Evolutionary conservation across 2,113 vertebrate genomes (phyloP).

Genomic region (Emydocephalus ijimae): DNA sequence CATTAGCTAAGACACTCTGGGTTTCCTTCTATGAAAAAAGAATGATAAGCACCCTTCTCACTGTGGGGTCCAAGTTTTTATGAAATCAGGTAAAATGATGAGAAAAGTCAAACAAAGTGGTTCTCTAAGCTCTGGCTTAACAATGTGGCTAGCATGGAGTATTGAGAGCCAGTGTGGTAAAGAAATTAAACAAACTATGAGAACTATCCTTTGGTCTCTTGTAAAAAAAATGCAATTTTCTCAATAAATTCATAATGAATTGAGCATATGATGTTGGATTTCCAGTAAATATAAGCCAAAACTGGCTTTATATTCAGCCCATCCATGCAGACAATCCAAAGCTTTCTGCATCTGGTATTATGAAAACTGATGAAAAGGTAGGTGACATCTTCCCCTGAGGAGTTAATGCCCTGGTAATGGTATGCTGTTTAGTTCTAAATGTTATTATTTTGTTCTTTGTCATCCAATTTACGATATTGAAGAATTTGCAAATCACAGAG

Average conservation of each 20-base stretch:
- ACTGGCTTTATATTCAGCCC: neutral
- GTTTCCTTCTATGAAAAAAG: neutral
- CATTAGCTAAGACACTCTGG: neutral
- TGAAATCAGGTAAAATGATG: neutral
- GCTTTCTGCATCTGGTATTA: constrained; percentile 8
- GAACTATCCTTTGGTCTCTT: neutral
- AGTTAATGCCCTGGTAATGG: neutral
- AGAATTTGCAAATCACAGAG: neutral
- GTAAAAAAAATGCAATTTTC: neutral
- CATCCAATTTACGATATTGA: neutral
- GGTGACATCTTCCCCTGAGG: neutral
- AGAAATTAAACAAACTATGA: neutral
- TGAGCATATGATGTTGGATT: neutral
- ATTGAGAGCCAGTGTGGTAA: neutral
- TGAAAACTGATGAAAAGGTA: neutral
- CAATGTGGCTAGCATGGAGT: neutral
- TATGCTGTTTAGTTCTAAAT: neutral
- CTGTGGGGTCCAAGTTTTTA: neutral
- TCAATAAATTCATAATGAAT: neutral
- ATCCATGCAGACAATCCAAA: neutral
- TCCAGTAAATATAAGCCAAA: neutral
- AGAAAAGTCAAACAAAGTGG: neutral
- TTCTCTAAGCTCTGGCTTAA: neutral
- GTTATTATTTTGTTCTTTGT: neutral
- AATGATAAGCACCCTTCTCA: neutral